These are phyloP conservation scores for Pteropus alecto DNA, from an alignment of 2,113 vertebrate species.

Conservation along the genomic window DNA sequence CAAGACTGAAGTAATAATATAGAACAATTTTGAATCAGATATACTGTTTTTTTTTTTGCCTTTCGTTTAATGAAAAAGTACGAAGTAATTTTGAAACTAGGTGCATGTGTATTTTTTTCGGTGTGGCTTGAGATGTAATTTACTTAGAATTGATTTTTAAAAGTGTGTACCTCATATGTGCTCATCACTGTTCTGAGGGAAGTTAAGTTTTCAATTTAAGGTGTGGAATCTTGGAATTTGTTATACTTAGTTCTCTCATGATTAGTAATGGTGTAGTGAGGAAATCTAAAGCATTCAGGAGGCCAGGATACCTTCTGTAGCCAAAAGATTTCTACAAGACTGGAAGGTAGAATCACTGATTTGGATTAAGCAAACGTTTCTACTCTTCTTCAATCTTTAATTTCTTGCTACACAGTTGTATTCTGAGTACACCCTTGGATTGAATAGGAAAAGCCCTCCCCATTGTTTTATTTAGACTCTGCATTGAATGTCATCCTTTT, in stretches of 20 bases:
- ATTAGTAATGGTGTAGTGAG: neutral
- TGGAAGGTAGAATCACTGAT: neutral
- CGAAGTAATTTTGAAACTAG: neutral
- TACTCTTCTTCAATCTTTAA: neutral
- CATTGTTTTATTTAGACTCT: slow-evolving; percentile 12
- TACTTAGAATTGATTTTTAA: neutral
- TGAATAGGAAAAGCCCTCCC: neutral
- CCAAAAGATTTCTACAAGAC: neutral
- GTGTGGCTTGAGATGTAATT: neutral
- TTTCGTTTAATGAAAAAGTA: neutral
- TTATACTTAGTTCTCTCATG: neutral
- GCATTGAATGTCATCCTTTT: neutral
- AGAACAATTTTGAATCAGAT: neutral
- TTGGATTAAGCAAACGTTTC: neutral
- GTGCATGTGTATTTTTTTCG: neutral
- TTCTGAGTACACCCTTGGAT: neutral
- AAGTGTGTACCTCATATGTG: neutral
- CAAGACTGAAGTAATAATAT: neutral
- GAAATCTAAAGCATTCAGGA: neutral
- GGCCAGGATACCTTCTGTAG: neutral
- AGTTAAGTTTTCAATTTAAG: neutral
- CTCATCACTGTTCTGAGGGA: neutral
- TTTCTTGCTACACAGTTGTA: slow-evolving; percentile 18
- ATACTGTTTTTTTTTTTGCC: neutral
- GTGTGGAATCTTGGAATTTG: neutral